Conservation (phyloP, 92 coral and sea anemone genomes). For the Bergia puertoricense region DNA sequence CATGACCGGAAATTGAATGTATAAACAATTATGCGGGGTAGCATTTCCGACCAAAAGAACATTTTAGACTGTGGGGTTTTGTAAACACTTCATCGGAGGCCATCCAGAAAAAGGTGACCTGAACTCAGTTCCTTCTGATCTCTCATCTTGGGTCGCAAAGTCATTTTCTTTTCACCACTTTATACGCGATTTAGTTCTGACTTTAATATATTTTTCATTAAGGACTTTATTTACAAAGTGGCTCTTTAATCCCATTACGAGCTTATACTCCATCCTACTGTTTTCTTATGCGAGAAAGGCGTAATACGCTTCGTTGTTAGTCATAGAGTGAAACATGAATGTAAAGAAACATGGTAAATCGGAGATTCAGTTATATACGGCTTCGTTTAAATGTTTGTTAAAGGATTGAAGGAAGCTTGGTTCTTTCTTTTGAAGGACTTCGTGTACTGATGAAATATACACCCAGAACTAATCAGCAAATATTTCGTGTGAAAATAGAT, state of each 20-base stretch:
- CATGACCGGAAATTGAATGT: background rate
- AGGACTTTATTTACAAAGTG: background rate
- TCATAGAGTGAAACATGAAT: too few species aligned
- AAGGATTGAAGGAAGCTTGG: too few species aligned
- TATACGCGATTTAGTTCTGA: background rate
- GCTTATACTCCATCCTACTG: background rate
- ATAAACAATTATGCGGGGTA: background rate
- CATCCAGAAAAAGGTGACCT: background rate
- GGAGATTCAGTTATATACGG: too few species aligned
- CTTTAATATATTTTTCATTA: background rate
- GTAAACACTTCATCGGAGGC: background rate
- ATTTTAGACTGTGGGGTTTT: background rate
- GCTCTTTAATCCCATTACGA: conserved; percentile 28
- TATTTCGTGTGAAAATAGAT: too few species aligned
- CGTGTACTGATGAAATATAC: too few species aligned
- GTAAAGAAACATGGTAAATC: too few species aligned
- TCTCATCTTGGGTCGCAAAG: background rate
- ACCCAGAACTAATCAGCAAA: too few species aligned
- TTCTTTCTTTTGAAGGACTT: too few species aligned
- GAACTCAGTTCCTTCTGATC: background rate
- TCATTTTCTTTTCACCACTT: background rate
- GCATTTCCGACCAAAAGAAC: background rate
- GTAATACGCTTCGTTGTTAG: too few species aligned
- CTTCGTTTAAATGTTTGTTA: too few species aligned
- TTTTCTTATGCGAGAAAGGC: background rate